phyloP scores from a whole-genome alignment of 2,113 vertebrate species.

The Callorhinus ursinus region DNA sequence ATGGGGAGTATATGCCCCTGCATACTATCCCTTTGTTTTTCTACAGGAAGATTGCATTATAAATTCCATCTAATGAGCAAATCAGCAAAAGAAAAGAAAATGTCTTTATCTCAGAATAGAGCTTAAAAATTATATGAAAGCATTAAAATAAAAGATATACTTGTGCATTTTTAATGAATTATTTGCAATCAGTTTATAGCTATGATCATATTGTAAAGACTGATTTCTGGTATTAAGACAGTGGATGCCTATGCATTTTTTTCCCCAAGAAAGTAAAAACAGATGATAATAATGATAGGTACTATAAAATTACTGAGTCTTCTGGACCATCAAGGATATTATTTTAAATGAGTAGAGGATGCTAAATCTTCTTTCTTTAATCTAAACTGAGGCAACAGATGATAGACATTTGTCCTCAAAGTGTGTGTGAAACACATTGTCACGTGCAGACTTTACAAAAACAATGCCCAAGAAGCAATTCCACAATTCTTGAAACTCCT shows the following conservation, averaged over 20 bases:
- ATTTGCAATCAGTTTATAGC: background rate
- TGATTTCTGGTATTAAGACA: background rate
- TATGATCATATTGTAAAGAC: background rate
- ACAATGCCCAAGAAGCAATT: background rate
- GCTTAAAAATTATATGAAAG: background rate
- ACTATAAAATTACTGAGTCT: background rate
- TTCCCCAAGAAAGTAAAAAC: background rate
- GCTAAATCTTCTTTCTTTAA: background rate
- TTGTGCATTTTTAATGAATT: background rate
- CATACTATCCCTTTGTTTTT: background rate
- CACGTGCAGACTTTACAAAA: background rate
- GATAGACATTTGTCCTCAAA: background rate
- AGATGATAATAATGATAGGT: background rate
- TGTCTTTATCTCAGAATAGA: background rate
- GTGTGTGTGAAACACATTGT: background rate
- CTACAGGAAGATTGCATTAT: background rate
- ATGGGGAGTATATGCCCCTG: background rate
- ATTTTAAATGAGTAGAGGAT: background rate
- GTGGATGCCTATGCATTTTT: background rate
- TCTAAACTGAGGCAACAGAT: background rate
- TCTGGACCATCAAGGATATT: background rate
- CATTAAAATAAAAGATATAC: background rate
- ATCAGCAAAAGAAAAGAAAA: background rate
- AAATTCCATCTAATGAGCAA: slow-evolving; percentile 10
- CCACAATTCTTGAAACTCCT: background rate